Evolutionary conservation across 2,797 vertebrate species (phyloP).

Genomic region (Nothura maculosa): DNA sequence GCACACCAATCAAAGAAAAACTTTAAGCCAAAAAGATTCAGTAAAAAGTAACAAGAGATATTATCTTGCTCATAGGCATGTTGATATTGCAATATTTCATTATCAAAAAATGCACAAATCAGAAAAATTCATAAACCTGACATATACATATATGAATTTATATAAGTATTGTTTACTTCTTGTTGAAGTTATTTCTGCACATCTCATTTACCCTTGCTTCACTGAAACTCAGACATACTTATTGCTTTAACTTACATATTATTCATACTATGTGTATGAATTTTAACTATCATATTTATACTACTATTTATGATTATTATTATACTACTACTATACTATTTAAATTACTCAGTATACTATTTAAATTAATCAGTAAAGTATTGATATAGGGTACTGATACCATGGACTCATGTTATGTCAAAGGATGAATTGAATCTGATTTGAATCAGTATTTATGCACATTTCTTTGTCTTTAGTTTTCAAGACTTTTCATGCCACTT

Average conservation of each 20-base stretch:
- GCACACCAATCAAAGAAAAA: background rate
- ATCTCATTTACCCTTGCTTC: background rate
- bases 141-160: background rate
- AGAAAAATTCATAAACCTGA: background rate
- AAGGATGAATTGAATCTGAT: background rate
- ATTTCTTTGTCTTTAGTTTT: background rate
- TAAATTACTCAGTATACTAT: too few species aligned
- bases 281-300: too few species aligned
- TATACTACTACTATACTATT: too few species aligned
- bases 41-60: background rate
- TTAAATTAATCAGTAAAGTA: too few species aligned
- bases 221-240: background rate
- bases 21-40: background rate
- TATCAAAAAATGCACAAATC: background rate
- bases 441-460: slow-evolving; percentile 12
- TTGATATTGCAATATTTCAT: background rate
- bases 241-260: background rate
- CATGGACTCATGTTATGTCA: background rate
- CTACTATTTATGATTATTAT: too few species aligned
- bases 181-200: background rate
- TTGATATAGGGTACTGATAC: too few species aligned
- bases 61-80: background rate
- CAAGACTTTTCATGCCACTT: too few species aligned
- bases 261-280: too few species aligned
- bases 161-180: background rate